Evolutionary conservation across 1,140 invertebrate genomes (phyloP).

Genomic region (Drosophila tropicalis): DNA sequence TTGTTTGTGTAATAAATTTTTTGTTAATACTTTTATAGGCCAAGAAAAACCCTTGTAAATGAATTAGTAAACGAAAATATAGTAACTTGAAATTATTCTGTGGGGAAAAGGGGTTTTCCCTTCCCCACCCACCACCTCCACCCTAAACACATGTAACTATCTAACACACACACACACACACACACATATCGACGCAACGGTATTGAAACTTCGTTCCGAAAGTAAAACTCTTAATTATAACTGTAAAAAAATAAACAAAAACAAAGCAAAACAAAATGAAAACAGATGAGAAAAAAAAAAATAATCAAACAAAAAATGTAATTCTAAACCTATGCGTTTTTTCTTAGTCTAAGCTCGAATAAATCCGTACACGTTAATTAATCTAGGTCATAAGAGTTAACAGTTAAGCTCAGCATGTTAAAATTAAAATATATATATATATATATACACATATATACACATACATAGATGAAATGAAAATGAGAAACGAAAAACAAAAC

Average conservation of each 20-base stretch:
- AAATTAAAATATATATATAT: constrained; percentile 49
- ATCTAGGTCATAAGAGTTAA: constrained; percentile 59
- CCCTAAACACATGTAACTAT: constrained; percentile 33
- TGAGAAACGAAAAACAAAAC: constrained; percentile 28
- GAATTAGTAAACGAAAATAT: constrained; percentile 23
- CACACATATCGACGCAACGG: constrained; percentile 56
- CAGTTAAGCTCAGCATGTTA: constrained; percentile 71
- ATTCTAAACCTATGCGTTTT: constrained; percentile 66
- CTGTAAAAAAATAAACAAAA: constrained; percentile 57
- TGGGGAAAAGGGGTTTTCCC: too few species aligned
- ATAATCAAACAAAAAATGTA: constrained; percentile 13
- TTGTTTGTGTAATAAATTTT: constrained; percentile 33
- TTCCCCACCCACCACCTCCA: too few species aligned
- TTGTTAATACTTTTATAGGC: constrained; percentile 67
- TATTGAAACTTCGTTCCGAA: constrained; percentile 68
- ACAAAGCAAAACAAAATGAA: constrained; percentile 28
- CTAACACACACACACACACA: constrained; percentile 29
- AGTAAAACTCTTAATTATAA: constrained; percentile 55
- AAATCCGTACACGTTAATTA: constrained; percentile 74
- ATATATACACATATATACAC: too few species aligned
- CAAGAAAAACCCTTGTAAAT: constrained; percentile 48
- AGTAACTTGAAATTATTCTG: constrained; percentile 41
- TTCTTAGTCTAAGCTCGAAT: constrained; percentile 73
- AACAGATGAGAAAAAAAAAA: constrained; percentile 20
- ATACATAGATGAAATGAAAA: constrained; percentile 23